Percentiles rank a stretch among this genome's conserved stretches.
phyloP scores from a whole-genome alignment of 2,113 vertebrate genomes.

The Colius striatus region DNA sequence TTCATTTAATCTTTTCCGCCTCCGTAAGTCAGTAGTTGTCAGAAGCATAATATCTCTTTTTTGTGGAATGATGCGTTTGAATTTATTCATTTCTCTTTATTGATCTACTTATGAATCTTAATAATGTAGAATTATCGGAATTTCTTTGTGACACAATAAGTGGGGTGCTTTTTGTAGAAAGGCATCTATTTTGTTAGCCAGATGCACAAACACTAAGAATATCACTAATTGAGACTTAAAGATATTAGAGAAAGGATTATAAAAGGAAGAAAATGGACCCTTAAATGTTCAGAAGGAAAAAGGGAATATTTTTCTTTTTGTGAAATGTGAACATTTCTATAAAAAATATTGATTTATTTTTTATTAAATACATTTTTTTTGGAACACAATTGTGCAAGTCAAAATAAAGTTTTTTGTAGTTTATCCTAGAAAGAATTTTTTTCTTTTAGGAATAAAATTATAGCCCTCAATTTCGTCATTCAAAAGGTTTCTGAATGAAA shows the following conservation, averaged over 20 bases:
- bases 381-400: background rate
- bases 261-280: background rate
- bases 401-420: slow-evolving; percentile 35
- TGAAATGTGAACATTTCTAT: background rate
- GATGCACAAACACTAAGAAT: slow-evolving; percentile 19
- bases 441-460: slow-evolving; percentile 45
- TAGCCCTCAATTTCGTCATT: slow-evolving; percentile 31
- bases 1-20: background rate
- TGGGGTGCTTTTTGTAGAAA: background rate
- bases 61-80: background rate
- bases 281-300: background rate
- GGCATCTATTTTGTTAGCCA: slow-evolving; percentile 4
- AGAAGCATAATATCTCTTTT: background rate
- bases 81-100: slow-evolving; percentile 1
- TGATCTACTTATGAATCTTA: background rate
- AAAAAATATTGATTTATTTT: slow-evolving; percentile 31
- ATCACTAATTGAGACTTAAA: slow-evolving; percentile 14
- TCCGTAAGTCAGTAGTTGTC: background rate
- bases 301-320: background rate
- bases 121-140: slow-evolving; percentile 24
- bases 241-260: background rate
- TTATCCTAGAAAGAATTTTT: slow-evolving; percentile 25
- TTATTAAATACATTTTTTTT: slow-evolving; percentile 20
- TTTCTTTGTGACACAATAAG: slow-evolving; percentile 10
- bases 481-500: slow-evolving; percentile 55